A percentile compares a stretch with the other conserved stretches of the same genome.
These are phyloP conservation scores for Lypha dubia DNA, from an alignment of 2,888 invertebrate genomes.

Conservation along the genomic window DNA sequence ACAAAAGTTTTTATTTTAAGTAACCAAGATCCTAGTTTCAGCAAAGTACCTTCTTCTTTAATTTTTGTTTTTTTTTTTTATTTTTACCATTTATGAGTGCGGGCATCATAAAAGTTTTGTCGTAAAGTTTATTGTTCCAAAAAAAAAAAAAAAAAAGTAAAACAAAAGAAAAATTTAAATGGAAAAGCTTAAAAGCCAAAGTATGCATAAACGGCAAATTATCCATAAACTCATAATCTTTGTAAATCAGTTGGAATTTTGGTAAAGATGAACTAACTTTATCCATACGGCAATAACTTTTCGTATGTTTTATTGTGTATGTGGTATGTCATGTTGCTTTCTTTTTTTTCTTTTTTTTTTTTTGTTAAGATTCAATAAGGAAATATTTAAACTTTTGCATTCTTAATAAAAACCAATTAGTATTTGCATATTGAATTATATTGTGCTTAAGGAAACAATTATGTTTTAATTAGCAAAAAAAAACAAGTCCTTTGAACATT, in stretches of 20 bases:
- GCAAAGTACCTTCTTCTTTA: conserved; percentile 1
- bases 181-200: conserved; percentile 46
- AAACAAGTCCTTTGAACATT: not conserved
- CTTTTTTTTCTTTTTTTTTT: no score
- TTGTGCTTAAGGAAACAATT: conserved; percentile 39
- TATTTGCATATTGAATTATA: conserved; percentile 49
- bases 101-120: conserved; percentile 69
- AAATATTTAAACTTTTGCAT: conserved; percentile 45
- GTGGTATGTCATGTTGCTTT: conserved; percentile 39
- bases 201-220: conserved; percentile 70
- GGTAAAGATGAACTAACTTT: not conserved
- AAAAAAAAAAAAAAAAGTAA: conserved; percentile 20
- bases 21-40: conserved; percentile 45
- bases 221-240: conserved; percentile 71
- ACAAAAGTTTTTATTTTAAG: conserved; percentile 40
- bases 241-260: conserved; percentile 50
- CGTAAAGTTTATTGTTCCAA: conserved; percentile 63
- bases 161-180: conserved; percentile 2
- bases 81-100: conserved; percentile 66
- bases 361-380: conserved; percentile 49
- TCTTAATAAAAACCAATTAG: conserved; percentile 67
- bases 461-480: conserved; percentile 32
- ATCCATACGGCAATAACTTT: conserved; percentile 2
- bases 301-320: conserved; percentile 5
- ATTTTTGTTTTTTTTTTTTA: conserved; percentile 19